Evolutionary conservation across 2,888 invertebrate species (phyloP).

Genomic region (Papilio demoleus): DNA sequence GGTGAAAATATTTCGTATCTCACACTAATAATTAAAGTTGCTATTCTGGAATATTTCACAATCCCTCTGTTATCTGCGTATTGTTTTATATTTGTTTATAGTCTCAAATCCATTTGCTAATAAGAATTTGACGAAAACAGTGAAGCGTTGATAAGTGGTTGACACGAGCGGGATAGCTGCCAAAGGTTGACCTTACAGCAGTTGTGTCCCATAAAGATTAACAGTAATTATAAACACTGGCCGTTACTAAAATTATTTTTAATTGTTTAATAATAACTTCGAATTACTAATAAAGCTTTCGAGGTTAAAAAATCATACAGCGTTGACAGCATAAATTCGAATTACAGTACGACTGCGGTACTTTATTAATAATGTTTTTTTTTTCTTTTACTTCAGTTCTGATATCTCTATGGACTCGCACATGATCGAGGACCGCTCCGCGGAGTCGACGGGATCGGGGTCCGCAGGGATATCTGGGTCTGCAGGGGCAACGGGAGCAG

Average conservation of each 20-base stretch:
- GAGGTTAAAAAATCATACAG: too few relatives aligned
- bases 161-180: constrained; percentile 22
- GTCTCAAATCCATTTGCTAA: not conserved
- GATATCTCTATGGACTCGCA: constrained; percentile 74
- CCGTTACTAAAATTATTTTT: constrained; percentile 27
- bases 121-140: not conserved
- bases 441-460: constrained; percentile 64
- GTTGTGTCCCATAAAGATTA: constrained; percentile 39
- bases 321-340: too few relatives aligned
- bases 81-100: not conserved
- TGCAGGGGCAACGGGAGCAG: constrained; percentile 48
- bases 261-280: constrained; percentile 34
- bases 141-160: constrained; percentile 27
- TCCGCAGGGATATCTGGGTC: constrained; percentile 51
- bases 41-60: not conserved
- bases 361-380: not conserved
- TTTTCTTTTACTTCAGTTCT: constrained; percentile 54
- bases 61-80: not conserved
- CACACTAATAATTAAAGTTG: too few relatives aligned
- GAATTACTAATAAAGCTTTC: constrained; percentile 24
- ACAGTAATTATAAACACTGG: constrained; percentile 34
- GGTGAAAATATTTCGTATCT: too few relatives aligned
- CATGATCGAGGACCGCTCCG: constrained; percentile 75
- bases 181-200: constrained; percentile 37
- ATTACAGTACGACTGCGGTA: too few relatives aligned